Percentiles rank a stretch among this genome's conserved stretches.
These are phyloP conservation scores for Lepetodrilus schrolli DNA, from an alignment of 2,888 invertebrate species.

Conservation along the genomic window DNA sequence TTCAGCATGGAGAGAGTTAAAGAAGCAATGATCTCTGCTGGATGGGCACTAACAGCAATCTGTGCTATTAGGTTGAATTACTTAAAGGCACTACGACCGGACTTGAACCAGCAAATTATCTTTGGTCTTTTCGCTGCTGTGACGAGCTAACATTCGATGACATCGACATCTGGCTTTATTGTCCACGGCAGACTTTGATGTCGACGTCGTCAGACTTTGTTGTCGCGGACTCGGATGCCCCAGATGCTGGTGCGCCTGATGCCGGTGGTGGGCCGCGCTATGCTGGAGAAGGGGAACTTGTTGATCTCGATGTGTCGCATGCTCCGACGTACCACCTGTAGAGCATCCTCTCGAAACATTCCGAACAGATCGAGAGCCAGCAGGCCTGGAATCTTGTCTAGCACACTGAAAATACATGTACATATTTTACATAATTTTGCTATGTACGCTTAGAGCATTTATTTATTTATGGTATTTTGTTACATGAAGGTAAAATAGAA, in stretches of 20 bases:
- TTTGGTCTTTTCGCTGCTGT: no score
- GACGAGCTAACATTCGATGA: no score
- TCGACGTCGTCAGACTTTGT: neutral
- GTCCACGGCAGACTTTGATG: no score
- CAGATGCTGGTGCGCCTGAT: slow-evolving; percentile 90
- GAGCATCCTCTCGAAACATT: slow-evolving; percentile 80
- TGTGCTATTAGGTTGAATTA: no score
- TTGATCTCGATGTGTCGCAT: slow-evolving; percentile 82
- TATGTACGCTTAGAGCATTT: neutral
- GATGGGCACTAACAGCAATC: no score
- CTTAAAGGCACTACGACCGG: no score
- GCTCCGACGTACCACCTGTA: slow-evolving; percentile 78
- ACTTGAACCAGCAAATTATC: no score
- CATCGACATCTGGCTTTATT: no score
- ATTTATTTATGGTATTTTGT: no score
- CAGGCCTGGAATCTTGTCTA: slow-evolving; percentile 77
- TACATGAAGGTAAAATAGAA: no score
- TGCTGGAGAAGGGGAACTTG: slow-evolving; percentile 85
- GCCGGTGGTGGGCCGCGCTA: slow-evolving; percentile 91
- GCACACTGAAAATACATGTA: slow-evolving; percentile 69
- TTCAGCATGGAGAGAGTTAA: no score
- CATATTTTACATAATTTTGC: neutral
- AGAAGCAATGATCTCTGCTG: no score
- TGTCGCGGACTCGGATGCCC: slow-evolving; percentile 81
- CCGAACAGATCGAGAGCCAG: slow-evolving; percentile 89